These are phyloP conservation scores for Chirona hameri DNA, from an alignment of 2,888 invertebrate genomes.

Conservation along the genomic window DNA sequence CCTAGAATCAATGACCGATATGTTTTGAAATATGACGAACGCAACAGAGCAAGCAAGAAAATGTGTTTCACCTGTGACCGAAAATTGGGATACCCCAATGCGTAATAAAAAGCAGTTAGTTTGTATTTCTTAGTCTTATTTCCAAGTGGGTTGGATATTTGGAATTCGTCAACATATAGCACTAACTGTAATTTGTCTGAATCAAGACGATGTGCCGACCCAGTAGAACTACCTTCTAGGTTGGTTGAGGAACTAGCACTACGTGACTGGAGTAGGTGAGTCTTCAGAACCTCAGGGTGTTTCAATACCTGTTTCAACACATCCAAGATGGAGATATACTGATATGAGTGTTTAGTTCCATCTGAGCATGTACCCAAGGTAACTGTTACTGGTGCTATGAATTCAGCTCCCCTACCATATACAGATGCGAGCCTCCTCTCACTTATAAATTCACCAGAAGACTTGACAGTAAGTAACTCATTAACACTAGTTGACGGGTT, in stretches of 20 bases:
- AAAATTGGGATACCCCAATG: background rate
- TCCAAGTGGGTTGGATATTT: background rate
- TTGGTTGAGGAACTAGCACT: background rate
- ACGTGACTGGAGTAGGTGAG: background rate
- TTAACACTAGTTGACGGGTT: background rate
- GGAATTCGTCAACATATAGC: background rate
- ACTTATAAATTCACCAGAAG: background rate
- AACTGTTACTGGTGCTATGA: background rate
- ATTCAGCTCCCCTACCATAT: background rate
- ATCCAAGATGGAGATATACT: background rate
- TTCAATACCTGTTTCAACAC: background rate
- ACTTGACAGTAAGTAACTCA: background rate
- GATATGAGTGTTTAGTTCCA: background rate
- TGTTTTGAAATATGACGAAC: background rate
- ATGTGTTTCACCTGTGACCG: background rate
- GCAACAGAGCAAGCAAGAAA: background rate
- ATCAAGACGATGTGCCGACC: background rate
- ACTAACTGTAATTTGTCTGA: background rate
- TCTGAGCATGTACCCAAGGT: background rate
- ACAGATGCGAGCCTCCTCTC: background rate
- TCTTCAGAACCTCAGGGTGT: background rate
- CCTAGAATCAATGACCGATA: background rate
- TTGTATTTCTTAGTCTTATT: background rate
- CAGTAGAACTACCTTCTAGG: too few relatives aligned
- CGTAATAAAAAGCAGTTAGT: background rate